Base-by-base conservation (phyloP, 2,888 invertebrate species). In the Tetanocera ferruginea region DNA sequence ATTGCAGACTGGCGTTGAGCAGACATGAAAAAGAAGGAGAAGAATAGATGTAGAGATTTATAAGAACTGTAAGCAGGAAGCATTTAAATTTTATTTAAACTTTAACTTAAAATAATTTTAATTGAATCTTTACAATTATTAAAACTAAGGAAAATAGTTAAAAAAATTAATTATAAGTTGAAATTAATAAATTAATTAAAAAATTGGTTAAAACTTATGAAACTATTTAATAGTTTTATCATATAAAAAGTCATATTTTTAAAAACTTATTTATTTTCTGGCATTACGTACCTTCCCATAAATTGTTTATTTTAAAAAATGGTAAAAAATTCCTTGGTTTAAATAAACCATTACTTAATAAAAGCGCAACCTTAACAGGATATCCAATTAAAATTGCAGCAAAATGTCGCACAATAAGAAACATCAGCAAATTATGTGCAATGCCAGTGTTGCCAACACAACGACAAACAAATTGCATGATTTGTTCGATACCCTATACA, bases 1-100 rank as follows among this genome's bases (percentile, higher is more conserved):
- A 95, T 87, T 0, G 93, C 89, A 2, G 49, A 74, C 84, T 85
- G 72, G 9, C 80, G 82, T 78, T 52, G 9, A 28, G 17, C 2
- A 34, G 28, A 34, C 2, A 19, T 11, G 23, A 71, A n/a, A 55
- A 1, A n/a, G 74, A 55, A 8, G 8, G 5, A 34, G 31, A 76
- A 72, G 55, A 77, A 49, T 43, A 64, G 62, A 71, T 19, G 19
- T 19, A 55, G 25, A 43, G 14, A 43, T 1, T 74, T n/a, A n/a
- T n/a, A n/a, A n/a, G n/a, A n/a, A n/a, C n/a, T 72, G 25, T 52
- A n/a, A 17, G 19, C 6, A 6, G 3, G 57, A 2, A 57, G 17
- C 23, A 19, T 19, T n/a, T n/a, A n/a, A n/a, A n/a, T n/a, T n/a
- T n/a, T n/a, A n/a, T n/a, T n/a, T n/a, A n/a, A n/a, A n/a, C n/a